Conservation (phyloP, 2,797 vertebrate species). For the Argentina silus region DNA sequence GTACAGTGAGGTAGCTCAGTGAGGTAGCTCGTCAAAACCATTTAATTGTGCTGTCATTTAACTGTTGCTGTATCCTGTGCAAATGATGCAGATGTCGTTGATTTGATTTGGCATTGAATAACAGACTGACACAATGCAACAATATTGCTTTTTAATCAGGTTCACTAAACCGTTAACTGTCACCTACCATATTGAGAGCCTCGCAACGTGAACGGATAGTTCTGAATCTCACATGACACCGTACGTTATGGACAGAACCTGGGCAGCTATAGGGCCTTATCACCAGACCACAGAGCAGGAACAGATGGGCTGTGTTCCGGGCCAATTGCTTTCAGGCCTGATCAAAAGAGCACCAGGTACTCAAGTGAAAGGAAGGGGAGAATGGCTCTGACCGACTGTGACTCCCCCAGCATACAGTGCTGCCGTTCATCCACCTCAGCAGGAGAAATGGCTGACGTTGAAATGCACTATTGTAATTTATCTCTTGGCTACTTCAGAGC, state of each 20-base stretch:
- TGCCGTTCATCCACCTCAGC: neutral
- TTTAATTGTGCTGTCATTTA: neutral
- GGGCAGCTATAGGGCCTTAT: neutral
- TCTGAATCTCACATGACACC: neutral
- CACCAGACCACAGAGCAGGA: neutral
- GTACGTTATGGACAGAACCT: neutral
- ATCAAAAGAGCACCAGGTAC: neutral
- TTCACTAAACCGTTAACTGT: neutral
- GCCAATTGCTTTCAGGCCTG: neutral
- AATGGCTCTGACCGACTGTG: neutral
- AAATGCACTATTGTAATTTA: neutral
- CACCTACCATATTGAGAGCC: neutral
- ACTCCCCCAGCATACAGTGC: conserved; percentile 22
- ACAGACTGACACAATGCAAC: neutral
- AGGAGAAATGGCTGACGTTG: neutral
- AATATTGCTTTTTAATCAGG: neutral
- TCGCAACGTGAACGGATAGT: neutral
- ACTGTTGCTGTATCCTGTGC: neutral
- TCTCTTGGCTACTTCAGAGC: neutral
- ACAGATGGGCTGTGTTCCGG: neutral
- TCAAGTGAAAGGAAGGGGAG: neutral
- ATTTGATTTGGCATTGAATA: neutral
- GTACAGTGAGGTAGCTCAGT: no score
- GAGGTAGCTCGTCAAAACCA: neutral
- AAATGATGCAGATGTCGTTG: no score